A percentile compares a stretch with the other conserved stretches of the same genome.
Conservation (phyloP, 2,797 vertebrate genomes). For the Gymnothorax javanicus region DNA sequence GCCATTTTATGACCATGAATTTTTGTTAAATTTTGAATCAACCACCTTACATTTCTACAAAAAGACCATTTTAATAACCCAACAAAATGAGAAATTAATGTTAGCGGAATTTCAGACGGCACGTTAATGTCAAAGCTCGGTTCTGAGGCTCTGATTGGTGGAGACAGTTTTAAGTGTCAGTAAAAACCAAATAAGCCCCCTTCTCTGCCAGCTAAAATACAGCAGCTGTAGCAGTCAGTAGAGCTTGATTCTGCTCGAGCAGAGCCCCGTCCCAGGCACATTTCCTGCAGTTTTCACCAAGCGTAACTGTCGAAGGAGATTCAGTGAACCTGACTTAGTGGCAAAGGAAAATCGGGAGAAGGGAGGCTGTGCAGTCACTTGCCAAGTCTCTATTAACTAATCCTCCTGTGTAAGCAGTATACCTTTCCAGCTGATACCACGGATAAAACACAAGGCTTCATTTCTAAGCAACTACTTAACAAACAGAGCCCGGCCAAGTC, state of each 20-base stretch:
- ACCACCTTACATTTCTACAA: neutral
- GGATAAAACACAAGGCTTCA: conserved; percentile 37
- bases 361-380: conserved; percentile 19
- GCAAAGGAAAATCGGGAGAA: neutral
- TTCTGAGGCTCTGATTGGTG: conserved; percentile 34
- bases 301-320: conserved; percentile 13
- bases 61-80: neutral
- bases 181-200: conserved; percentile 35
- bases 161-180: conserved; percentile 30
- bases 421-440: conserved; percentile 27
- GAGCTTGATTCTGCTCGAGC: neutral
- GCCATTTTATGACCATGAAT: neutral
- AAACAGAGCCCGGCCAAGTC: conserved; percentile 31
- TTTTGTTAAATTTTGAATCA: neutral
- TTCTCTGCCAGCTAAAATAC: neutral
- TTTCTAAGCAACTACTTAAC: conserved; percentile 47
- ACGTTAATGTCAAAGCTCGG: conserved; percentile 29
- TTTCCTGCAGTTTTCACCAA: neutral
- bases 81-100: neutral
- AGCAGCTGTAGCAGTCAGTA: neutral
- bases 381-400: conserved; percentile 42
- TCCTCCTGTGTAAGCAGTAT: conserved; percentile 32
- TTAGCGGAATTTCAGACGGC: neutral
- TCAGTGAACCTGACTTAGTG: neutral
- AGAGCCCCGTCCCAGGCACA: neutral